These are phyloP conservation scores for Zosterops japonicus DNA, from an alignment of 2,113 vertebrate species.

Conservation along the genomic window DNA sequence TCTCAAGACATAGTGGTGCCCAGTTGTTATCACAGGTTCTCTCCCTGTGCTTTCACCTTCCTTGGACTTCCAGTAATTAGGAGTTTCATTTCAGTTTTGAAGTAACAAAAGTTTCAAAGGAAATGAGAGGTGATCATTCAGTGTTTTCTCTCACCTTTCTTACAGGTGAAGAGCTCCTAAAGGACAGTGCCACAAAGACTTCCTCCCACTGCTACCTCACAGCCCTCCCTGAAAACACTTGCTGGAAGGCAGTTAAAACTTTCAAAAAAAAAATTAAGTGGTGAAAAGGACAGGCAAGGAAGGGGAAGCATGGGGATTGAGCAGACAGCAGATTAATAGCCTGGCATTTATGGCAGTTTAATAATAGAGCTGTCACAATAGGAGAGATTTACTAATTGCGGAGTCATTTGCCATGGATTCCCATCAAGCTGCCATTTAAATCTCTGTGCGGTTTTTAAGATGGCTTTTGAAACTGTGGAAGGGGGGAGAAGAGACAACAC, in stretches of 20 bases:
- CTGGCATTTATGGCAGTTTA: constrained; percentile 71
- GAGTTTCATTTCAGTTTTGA: background rate
- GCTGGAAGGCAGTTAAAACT: constrained; percentile 1
- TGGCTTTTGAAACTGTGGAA: background rate
- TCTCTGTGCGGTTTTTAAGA: constrained; percentile 10
- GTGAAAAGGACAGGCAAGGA: constrained; percentile 19
- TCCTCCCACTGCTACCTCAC: background rate
- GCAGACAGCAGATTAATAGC: constrained; percentile 70
- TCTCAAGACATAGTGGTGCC: background rate
- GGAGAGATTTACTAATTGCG: constrained; percentile 73
- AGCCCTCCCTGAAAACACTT: background rate
- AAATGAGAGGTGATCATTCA: background rate
- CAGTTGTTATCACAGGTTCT: background rate
- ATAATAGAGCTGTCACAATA: constrained; percentile 77
- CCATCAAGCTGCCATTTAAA: constrained; percentile 71
- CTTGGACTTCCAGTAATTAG: background rate
- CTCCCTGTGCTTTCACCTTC: background rate
- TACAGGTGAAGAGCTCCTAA: background rate
- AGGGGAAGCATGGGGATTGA: constrained; percentile 35
- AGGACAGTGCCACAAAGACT: background rate
- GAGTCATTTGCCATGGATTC: constrained; percentile 67
- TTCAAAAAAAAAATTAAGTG: background rate
- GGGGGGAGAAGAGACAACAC: background rate
- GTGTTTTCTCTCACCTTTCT: background rate
- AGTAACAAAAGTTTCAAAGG: background rate